Evolutionary conservation across 2,888 invertebrate genomes (phyloP).

Genomic region (Dicranocentrus wangi): DNA sequence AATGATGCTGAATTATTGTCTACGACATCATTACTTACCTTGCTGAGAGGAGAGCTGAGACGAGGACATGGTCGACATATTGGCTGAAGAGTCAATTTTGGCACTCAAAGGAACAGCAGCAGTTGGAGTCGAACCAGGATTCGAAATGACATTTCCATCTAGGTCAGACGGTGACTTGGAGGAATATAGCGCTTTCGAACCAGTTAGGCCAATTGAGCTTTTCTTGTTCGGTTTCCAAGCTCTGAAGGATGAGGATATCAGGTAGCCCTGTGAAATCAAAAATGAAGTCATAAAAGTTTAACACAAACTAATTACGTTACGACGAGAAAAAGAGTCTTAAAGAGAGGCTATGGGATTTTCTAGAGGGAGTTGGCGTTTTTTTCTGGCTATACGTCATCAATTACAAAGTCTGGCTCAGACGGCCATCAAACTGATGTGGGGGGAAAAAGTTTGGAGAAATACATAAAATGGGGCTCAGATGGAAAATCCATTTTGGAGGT

Average conservation of each 20-base stretch:
- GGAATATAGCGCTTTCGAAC: slow-evolving; percentile 54
- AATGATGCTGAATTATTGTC: background rate
- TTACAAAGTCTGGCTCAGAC: too few relatives aligned
- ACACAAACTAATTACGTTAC: too few relatives aligned
- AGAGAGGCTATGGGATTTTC: too few relatives aligned
- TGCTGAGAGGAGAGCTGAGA: slow-evolving; percentile 55
- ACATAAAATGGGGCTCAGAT: too few relatives aligned
- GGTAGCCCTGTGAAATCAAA: slow-evolving; percentile 58
- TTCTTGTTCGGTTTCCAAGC: slow-evolving; percentile 55
- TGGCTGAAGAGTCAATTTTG: slow-evolving; percentile 63
- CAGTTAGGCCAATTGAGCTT: slow-evolving; percentile 62
- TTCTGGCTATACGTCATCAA: too few relatives aligned
- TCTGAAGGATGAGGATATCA: slow-evolving; percentile 57
- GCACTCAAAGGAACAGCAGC: slow-evolving; percentile 61
- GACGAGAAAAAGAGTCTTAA: too few relatives aligned
- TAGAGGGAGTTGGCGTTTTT: too few relatives aligned
- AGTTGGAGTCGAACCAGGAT: slow-evolving; percentile 50
- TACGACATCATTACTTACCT: slow-evolving; percentile 42
- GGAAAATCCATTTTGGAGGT: too few relatives aligned
- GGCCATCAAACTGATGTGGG: too few relatives aligned
- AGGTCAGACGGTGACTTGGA: slow-evolving; percentile 53
- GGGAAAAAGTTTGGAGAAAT: too few relatives aligned
- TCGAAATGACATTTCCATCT: slow-evolving; percentile 53
- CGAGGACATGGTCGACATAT: slow-evolving; percentile 64
- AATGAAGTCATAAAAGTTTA: too few relatives aligned